Evolutionary conservation across 2,888 invertebrate genomes (phyloP).

Genomic region (Cabera pusaria): DNA sequence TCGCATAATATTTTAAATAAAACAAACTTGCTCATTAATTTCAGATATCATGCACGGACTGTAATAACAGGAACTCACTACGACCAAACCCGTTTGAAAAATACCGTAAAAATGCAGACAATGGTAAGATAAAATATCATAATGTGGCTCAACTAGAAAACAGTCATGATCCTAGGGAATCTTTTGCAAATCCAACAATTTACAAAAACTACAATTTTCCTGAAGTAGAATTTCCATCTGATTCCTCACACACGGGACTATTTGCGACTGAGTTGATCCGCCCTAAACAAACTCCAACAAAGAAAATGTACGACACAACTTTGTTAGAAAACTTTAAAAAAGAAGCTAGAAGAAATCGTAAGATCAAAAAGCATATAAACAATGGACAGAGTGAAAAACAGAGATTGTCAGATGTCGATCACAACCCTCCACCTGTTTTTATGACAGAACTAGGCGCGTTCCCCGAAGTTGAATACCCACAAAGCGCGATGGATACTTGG

Average conservation of each 20-base stretch:
- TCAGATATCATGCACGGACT: slow-evolving; percentile 34
- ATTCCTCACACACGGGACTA: slow-evolving; percentile 20
- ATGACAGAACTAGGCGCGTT: slow-evolving; percentile 42
- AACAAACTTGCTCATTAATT: slow-evolving; percentile 2
- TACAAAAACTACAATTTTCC: slow-evolving; percentile 47
- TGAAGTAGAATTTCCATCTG: slow-evolving; percentile 47
- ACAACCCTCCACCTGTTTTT: slow-evolving; percentile 25
- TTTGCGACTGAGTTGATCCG: slow-evolving; percentile 9
- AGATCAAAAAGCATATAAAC: slow-evolving; percentile 23
- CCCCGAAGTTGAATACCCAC: slow-evolving; percentile 66
- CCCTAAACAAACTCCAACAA: slow-evolving; percentile 9
- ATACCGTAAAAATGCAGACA: background rate
- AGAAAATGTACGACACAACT: slow-evolving; percentile 12
- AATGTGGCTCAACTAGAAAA: slow-evolving; percentile 2
- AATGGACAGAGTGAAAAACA: slow-evolving; percentile 12
- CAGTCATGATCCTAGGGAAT: slow-evolving; percentile 16
- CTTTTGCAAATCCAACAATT: slow-evolving; percentile 25
- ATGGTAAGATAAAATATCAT: background rate
- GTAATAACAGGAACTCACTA: slow-evolving; percentile 40
- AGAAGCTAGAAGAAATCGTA: slow-evolving; percentile 38
- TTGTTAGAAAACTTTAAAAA: slow-evolving; percentile 35
- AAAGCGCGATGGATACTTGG: slow-evolving; percentile 57
- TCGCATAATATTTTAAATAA: too few relatives aligned
- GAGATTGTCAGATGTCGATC: slow-evolving; percentile 1
- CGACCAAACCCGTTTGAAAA: slow-evolving; percentile 25